Evolutionary conservation across 2,113 vertebrate species (phyloP).

Genomic region (Spizaetus ornatus): DNA sequence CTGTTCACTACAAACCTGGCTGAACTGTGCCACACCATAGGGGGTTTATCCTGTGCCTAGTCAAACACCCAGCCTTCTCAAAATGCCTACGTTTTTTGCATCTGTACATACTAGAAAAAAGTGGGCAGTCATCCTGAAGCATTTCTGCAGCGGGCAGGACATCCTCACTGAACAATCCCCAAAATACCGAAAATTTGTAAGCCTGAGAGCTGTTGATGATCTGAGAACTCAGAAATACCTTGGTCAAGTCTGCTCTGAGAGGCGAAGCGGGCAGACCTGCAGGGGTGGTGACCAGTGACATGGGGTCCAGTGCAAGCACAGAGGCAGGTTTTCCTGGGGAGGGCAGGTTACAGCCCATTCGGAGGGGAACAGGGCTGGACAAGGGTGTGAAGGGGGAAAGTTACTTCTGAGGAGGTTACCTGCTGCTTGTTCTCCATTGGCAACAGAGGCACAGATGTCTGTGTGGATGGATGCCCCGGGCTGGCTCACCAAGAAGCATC

Average conservation of each 20-base stretch:
- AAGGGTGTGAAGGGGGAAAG: neutral
- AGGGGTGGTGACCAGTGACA: neutral
- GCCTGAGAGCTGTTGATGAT: neutral
- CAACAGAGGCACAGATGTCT: neutral
- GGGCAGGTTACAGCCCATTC: neutral
- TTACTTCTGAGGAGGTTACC: neutral
- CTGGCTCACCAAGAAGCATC: neutral
- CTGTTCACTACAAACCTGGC: neutral
- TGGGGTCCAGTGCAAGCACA: fast-evolving
- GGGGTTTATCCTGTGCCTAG: neutral
- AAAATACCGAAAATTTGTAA: neutral
- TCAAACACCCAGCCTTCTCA: neutral
- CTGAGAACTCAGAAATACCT: neutral
- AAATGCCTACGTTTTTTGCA: neutral
- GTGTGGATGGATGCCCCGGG: neutral
- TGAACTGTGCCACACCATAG: neutral
- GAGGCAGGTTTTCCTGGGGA: neutral
- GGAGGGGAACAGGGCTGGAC: fast-evolving
- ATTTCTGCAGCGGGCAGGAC: neutral
- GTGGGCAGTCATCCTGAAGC: neutral
- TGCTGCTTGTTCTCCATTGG: neutral
- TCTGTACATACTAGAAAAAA: neutral
- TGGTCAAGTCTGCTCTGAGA: too few relatives aligned
- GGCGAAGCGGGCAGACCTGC: fast-evolving
- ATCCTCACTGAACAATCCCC: neutral